Percentiles rank a stretch among this genome's conserved stretches.
These are phyloP conservation scores for Mugil cephalus DNA, from an alignment of 2,113 vertebrate species.

Conservation along the genomic window DNA sequence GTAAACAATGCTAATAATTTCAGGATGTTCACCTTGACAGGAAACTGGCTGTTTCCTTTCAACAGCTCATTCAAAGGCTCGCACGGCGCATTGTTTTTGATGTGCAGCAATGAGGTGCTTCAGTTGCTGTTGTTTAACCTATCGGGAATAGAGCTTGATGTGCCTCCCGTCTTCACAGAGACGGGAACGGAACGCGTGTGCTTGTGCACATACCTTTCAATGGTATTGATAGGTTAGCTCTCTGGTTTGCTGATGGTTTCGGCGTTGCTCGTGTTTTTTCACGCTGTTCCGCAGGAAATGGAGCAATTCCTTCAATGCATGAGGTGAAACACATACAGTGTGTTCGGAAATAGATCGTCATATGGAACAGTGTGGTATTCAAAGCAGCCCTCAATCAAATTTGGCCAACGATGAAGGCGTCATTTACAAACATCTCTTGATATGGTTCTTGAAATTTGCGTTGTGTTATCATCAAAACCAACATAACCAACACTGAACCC, in stretches of 20 bases:
- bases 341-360: constrained; percentile 40
- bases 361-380: constrained; percentile 26
- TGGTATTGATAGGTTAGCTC: constrained; percentile 66
- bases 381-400: constrained; percentile 18
- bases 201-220: constrained; percentile 53
- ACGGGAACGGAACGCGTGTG: constrained; percentile 62
- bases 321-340: constrained; percentile 21
- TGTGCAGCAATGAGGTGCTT: constrained; percentile 69
- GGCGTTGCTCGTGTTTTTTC: constrained; percentile 43
- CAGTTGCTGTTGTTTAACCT: constrained; percentile 78
- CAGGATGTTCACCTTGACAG: constrained; percentile 76
- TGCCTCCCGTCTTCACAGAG: constrained; percentile 63
- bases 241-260: constrained; percentile 63
- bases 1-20: constrained; percentile 83
- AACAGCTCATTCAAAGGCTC: constrained; percentile 70
- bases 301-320: constrained; percentile 44
- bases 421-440: constrained; percentile 37
- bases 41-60: constrained; percentile 75
- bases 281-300: constrained; percentile 50
- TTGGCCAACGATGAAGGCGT: constrained; percentile 15
- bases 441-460: constrained; percentile 37
- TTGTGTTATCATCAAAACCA: constrained; percentile 25
- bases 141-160: constrained; percentile 73
- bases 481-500: constrained; percentile 23
- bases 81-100: constrained; percentile 66